Evolutionary conservation across 2,797 vertebrate species (phyloP), one percentile per base, ranked within the genome.

Genomic region (Bothrops alternatus): DNA sequence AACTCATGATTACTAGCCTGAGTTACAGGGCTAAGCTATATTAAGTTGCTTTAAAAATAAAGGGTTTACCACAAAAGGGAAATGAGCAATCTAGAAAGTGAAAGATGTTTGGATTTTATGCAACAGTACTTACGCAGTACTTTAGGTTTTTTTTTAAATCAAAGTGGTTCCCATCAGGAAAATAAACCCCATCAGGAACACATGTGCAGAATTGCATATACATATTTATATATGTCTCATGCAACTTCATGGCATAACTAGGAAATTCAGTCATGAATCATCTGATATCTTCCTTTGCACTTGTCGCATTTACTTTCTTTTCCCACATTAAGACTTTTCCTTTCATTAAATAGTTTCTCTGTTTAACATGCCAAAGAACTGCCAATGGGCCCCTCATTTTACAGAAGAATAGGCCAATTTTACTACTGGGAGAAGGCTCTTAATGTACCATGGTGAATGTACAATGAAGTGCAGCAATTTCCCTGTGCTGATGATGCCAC

Each of bases 341-440:
- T 96, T 94, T 97, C 96, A 96, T 97, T 98, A 98, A 97, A 98
- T 97, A 98, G 97, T 97, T 97, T 96, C 97, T 98, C 98, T 98
- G 98, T 98, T 96, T 97, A 97, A 96, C 93, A 93, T 95, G 98
- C 98, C 98, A 98, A 97, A 98, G 97, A 98, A 98, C 98, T 98
- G 98, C 98, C 98, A 98, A 97, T 96, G 97, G 97, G 95, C 92
- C 95, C 94, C 95, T 96, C 94, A 94, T 96, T 98, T 98, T 97
- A 98, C 95, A 96, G 96, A 97, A 98, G 98, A 99, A 99, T 98
- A 97, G 97, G 97, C 95, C 96, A 96, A 97, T 97, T 97, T 97
- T 93, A 97, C 97, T 97, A 98, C 95, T 96, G 97, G 97, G 97
- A 98, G 98, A 98, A 96, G 96, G 96, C 94, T 97, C 96, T 97